A percentile compares a stretch with the other conserved stretches of the same genome.
phyloP scores from a whole-genome alignment of 1,140 invertebrate genomes.

The Cheumatopsyche charites region DNA sequence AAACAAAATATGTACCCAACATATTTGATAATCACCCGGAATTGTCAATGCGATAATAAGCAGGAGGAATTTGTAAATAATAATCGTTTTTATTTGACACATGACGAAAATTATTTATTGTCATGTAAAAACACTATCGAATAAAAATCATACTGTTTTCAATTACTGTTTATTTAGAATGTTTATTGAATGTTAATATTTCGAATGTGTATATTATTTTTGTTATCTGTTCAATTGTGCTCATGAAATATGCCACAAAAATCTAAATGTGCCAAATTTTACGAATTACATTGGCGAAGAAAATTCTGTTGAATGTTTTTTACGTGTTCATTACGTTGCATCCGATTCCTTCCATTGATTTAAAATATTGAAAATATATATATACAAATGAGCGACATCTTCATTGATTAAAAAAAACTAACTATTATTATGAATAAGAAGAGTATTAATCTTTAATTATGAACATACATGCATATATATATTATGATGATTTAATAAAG shows the following conservation, averaged over 20 bases:
- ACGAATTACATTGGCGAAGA: not conserved
- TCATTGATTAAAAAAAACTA: slow-evolving; percentile 43
- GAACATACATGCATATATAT: slow-evolving; percentile 38
- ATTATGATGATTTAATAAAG: slow-evolving; percentile 47
- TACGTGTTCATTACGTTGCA: slow-evolving; percentile 3
- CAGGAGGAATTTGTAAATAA: slow-evolving; percentile 25
- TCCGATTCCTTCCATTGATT: slow-evolving; percentile 45
- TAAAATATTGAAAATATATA: slow-evolving; percentile 16
- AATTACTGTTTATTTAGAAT: slow-evolving; percentile 15
- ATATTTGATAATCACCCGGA: slow-evolving; percentile 4
- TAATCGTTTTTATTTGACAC: slow-evolving; percentile 11
- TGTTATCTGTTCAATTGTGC: not conserved
- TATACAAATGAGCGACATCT: slow-evolving; percentile 38
- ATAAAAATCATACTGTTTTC: not conserved
- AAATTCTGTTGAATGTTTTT: slow-evolving; percentile 17
- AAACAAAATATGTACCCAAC: slow-evolving; percentile 1
- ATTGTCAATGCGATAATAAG: slow-evolving; percentile 27
- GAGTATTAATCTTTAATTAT: slow-evolving; percentile 47
- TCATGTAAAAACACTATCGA: too few relatives aligned
- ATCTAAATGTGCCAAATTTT: slow-evolving; percentile 28
- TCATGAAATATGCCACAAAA: slow-evolving; percentile 4
- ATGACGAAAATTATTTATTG: not conserved
- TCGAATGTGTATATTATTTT: not conserved
- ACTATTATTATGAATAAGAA: slow-evolving; percentile 45
- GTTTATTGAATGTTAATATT: slow-evolving; percentile 13